Base-by-base conservation (phyloP, 2,113 vertebrate genomes). In the Pangasianodon hypophthalmus region DNA sequence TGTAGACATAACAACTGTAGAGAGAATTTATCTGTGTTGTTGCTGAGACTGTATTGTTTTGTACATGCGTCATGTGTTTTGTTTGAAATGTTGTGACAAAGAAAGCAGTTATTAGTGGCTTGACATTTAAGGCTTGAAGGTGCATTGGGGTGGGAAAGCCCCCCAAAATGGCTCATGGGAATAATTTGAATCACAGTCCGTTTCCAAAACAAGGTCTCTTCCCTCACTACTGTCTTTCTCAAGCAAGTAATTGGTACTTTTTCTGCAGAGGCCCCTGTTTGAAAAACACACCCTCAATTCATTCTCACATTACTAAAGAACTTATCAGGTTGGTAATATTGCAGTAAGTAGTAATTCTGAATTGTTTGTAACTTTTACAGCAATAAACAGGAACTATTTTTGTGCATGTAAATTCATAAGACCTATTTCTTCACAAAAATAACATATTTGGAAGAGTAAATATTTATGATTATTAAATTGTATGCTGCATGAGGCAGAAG, bases 91-190 rank as follows among this genome's bases (percentile, higher is more conserved):
- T 85, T 62, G 6, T 37, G 83, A 84, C 82, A 62, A 56, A 77
- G 29, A 75, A 89, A 77, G 82, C 81, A 50, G 82, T 85, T 84
- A 89, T 89, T 89, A 89, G 67, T 44, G 81, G 29, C 54, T 77
- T 75, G 54, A 85, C 64, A 84, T 84, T 88, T n/a, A 80, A 87
- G 29, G 9, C 58, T 80, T 73, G 26, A 84, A 85, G 54, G 58
- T 88, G 21, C 14, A 32, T 54, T 19, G 60, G 6, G 26, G n/a
- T 75, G 46, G 64, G 46, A 84, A 48, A 56, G 44, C 26, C 64
- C 88, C 64, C 18, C 29, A 29, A 7, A 88, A 84, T 26, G 21
- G 41, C 24, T 71, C 52, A 73, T 44, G 64, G 58, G 37, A 41
- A 84, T 88, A 32, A 50, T 71, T 84, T 60, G 21, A 85, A 32